A percentile compares a stretch with the other conserved stretches of the same genome.
These are phyloP conservation scores for Epinotia ramella DNA, from an alignment of 2,888 invertebrate genomes.

Conservation along the genomic window DNA sequence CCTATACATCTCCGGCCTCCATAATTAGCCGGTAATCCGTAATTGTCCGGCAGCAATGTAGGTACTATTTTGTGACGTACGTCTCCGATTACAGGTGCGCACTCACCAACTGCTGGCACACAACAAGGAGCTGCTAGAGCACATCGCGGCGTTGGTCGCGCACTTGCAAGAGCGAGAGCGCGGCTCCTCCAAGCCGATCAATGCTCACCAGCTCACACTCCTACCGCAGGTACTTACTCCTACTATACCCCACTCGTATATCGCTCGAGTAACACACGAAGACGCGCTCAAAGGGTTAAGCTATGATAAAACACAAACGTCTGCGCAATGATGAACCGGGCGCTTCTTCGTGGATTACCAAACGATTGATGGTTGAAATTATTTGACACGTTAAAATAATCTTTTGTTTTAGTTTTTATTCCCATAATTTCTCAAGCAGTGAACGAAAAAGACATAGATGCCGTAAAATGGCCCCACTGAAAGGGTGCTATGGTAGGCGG, in stretches of 20 bases:
- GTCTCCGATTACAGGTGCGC: conserved; percentile 86
- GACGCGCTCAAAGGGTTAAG: not conserved
- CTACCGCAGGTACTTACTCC: conserved; percentile 86
- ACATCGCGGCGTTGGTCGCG: conserved; percentile 95
- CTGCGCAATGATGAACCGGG: not conserved
- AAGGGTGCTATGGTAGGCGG: too few species aligned
- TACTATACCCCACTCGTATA: not conserved
- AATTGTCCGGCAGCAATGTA: too few species aligned
- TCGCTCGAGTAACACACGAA: not conserved
- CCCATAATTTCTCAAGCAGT: too few species aligned
- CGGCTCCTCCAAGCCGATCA: conserved; percentile 80
- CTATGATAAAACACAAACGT: not conserved
- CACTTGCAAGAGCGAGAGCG: conserved; percentile 95
- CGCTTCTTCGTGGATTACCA: not conserved
- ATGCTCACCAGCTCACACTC: conserved; percentile 86
- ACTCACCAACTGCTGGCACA: conserved; percentile 97
- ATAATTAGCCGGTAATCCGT: too few species aligned
- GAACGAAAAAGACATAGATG: too few species aligned
- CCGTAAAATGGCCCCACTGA: too few species aligned
- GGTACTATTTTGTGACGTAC: not conserved
- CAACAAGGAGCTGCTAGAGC: conserved; percentile 97
- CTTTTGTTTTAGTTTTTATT: too few species aligned
- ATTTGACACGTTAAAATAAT: not conserved
- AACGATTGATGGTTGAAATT: not conserved
- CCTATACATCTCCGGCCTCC: too few species aligned